phyloP scores from a whole-genome alignment of 2,113 vertebrate genomes.

The Coptodon rendalli region DNA sequence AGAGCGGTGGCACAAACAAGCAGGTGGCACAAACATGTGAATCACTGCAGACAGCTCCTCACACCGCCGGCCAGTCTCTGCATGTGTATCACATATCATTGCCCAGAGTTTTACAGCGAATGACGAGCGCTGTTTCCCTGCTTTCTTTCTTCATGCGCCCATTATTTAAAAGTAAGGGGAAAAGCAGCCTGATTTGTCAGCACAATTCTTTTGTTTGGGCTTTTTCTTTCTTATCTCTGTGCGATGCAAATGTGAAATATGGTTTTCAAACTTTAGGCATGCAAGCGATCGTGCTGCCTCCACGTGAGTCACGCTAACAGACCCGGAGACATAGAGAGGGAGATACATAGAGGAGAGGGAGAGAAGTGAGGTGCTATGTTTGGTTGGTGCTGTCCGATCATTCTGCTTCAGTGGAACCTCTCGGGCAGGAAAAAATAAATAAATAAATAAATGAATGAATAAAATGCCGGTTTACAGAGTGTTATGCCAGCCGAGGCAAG shows the following conservation, averaged over 20 bases:
- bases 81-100: neutral
- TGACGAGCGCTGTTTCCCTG: neutral
- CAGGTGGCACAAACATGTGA: constrained; percentile 39
- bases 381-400: constrained; percentile 6
- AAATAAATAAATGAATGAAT: neutral
- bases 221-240: neutral
- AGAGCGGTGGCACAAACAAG: constrained; percentile 34
- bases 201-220: neutral
- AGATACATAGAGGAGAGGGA: neutral
- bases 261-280: constrained; percentile 4
- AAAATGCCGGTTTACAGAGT: constrained; percentile 14
- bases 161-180: neutral
- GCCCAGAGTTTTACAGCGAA: neutral
- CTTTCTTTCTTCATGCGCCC: neutral
- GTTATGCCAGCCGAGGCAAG: constrained; percentile 31
- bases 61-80: neutral
- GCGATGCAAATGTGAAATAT: neutral
- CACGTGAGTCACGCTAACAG: constrained; percentile 3
- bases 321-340: neutral
- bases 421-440: constrained; percentile 26
- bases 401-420: constrained; percentile 40
- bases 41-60: neutral
- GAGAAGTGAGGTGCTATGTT: constrained; percentile 7
- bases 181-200: neutral
- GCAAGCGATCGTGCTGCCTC: neutral